Conservation (phyloP, 2,888 invertebrate genomes). For the Agrotis ipsilon region DNA sequence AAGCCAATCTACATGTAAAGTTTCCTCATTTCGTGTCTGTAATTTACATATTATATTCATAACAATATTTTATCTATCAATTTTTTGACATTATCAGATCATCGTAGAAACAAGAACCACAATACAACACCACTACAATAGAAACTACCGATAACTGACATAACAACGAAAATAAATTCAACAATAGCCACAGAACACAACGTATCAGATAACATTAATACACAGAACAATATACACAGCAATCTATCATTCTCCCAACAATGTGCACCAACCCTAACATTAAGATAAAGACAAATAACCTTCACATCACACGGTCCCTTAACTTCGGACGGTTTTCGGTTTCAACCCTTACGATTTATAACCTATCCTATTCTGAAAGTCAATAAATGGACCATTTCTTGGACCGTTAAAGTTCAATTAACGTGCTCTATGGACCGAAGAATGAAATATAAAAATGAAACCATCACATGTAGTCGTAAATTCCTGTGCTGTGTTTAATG, state of each 20-base stretch:
- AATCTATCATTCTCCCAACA: constrained; percentile 60
- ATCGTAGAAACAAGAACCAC: background rate
- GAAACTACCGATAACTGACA: constrained; percentile 21
- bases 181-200: constrained; percentile 30
- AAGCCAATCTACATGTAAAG: background rate
- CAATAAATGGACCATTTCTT: constrained; percentile 82
- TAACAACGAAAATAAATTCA: constrained; percentile 29
- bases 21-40: background rate
- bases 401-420: constrained; percentile 86
- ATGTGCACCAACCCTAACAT: constrained; percentile 62
- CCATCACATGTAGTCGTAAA: constrained; percentile 80
- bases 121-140: constrained; percentile 18
- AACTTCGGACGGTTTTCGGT: constrained; percentile 60
- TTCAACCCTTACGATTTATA: constrained; percentile 74
- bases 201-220: constrained; percentile 47
- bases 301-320: constrained; percentile 65
- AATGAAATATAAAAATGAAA: constrained; percentile 87
- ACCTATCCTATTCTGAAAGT: constrained; percentile 73
- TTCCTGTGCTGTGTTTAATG: constrained; percentile 81
- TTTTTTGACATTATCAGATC: background rate
- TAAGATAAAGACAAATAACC: constrained; percentile 68
- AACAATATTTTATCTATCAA: background rate
- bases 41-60: background rate
- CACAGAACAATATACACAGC: constrained; percentile 40
- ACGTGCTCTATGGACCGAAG: constrained; percentile 80